Conservation (phyloP, 2,888 invertebrate genomes). For the Aproaerema taeniolella region DNA sequence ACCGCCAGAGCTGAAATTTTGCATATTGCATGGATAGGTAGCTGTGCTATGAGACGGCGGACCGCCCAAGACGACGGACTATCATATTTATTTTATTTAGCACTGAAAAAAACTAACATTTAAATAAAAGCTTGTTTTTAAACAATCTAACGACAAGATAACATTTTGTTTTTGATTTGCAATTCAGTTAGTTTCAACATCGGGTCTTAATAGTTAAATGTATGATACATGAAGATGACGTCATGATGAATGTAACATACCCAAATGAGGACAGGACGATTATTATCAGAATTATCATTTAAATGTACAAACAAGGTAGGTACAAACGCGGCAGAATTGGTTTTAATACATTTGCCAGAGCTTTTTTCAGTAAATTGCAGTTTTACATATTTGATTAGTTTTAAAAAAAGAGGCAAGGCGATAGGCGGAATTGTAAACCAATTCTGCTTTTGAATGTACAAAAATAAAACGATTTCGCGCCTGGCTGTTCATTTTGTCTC, state of each 20-base stretch:
- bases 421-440: conserved; percentile 29
- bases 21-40: too few relatives aligned
- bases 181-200: conserved; percentile 34
- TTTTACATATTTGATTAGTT: neutral
- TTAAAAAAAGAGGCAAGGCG: conserved; percentile 11
- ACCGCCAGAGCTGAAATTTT: too few relatives aligned
- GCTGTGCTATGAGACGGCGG: too few relatives aligned
- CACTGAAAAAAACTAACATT: too few relatives aligned
- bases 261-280: conserved; percentile 43
- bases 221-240: too few relatives aligned
- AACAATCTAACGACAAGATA: too few relatives aligned
- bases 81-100: too few relatives aligned
- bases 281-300: conserved; percentile 35
- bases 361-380: neutral
- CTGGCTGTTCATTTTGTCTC: conserved; percentile 33
- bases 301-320: conserved; percentile 21
- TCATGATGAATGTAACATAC: conserved; percentile 42
- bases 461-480: conserved; percentile 34
- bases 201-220: too few relatives aligned
- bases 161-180: too few relatives aligned
- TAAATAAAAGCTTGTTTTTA: too few relatives aligned
- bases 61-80: too few relatives aligned
- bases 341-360: too few relatives aligned
- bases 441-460: conserved; percentile 41
- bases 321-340: conserved; percentile 40